Evolutionary conservation across 2,888 invertebrate species (phyloP).

Genomic region (Drosophila eohydei): DNA sequence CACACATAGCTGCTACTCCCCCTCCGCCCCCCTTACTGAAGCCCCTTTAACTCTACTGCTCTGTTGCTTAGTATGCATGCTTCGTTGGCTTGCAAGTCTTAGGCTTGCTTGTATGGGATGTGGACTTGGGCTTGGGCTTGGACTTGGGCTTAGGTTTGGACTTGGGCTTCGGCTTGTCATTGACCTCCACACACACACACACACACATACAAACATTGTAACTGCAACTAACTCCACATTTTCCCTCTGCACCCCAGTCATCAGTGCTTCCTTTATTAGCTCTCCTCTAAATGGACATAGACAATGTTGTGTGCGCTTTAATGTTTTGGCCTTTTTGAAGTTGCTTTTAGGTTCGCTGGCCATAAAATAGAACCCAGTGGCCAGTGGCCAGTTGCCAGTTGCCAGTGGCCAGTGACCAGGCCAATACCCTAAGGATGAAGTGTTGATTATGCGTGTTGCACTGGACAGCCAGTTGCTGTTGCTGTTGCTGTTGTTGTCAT

Average conservation of each 20-base stretch:
- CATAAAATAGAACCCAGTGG: conserved; percentile 49
- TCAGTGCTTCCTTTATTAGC: conserved; percentile 38
- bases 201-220: conserved; percentile 54
- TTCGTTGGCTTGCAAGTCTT: conserved; percentile 62
- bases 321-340: conserved; percentile 63
- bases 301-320: conserved; percentile 74
- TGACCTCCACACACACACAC: conserved; percentile 60
- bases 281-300: conserved; percentile 45
- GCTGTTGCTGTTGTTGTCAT: conserved; percentile 13
- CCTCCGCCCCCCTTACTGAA: not conserved
- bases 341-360: conserved; percentile 63
- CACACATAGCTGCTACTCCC: conserved; percentile 57
- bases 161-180: conserved; percentile 59
- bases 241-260: not conserved
- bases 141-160: conserved; percentile 30
- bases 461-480: conserved; percentile 31
- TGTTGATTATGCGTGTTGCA: conserved; percentile 66
- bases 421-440: conserved; percentile 59
- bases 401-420: conserved; percentile 20
- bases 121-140: conserved; percentile 30
- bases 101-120: conserved; percentile 36
- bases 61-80: conserved; percentile 73
- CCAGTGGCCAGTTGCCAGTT: conserved; percentile 17
- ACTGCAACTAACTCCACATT: conserved; percentile 59
- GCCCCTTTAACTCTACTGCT: not conserved